Evolutionary conservation across 2,888 invertebrate species (phyloP), one percentile per base, ranked within the genome.

Genomic region (Pseudoips prasinana): DNA sequence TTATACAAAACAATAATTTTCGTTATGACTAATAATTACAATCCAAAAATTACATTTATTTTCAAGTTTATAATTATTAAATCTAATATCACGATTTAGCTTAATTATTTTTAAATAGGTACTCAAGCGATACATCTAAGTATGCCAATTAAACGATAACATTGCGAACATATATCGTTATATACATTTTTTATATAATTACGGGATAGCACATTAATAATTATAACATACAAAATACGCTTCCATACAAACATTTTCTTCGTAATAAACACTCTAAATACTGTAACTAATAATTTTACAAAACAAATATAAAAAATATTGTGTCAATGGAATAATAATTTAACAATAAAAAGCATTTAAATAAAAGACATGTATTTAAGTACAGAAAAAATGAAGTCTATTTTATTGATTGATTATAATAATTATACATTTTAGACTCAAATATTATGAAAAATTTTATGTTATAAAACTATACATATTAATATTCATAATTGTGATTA

Each of bases 51-150:
- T 87, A 87, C 83, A 86, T 82, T 80, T 81, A 81, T 81, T 83
- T 81, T 76, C 71, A 80, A 82, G 76, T 86, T 85, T 77, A 83
- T 80, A 79, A 83, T 83, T 79, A 78, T 83, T 88, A 82, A 73
- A 79, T 80, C 88, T 88, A 88, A 79, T 88, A 88, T 88, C 88
- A 88, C 88, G 86, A 87, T 88, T 87, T 87, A 88, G 83, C 88
- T 88, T 88, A 88, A 75, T 77, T 74, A 74, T 75, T 75, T 67
- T 75, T 64, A 75, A 73, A 80, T 77, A 83, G 70, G 68, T 82
- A 79, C 72, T 74, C 61, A 86, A 85, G 85, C 86, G 55, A 76
- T 76, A 81, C 73, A 68, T 70, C 64, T 73, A 81, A 71, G 44
- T 57, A 48, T 54, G 72, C 73, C 65, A 66, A 67, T 69, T 66